Conservation (phyloP, 2,888 invertebrate genomes). For the Melieria crassipennis region DNA sequence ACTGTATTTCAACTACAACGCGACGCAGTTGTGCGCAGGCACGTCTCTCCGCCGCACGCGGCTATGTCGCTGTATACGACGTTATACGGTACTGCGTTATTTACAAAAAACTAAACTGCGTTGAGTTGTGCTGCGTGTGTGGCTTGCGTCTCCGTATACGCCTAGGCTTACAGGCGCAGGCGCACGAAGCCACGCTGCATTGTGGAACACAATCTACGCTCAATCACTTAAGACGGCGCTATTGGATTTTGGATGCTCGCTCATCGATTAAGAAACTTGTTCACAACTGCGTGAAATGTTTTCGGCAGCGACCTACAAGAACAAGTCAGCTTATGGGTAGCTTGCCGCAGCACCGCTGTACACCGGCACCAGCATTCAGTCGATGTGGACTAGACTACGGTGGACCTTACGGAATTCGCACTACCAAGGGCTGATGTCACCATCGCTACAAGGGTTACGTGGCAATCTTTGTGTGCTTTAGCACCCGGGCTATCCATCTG, state of each 20-base stretch:
- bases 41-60: too few species aligned
- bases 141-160: too few species aligned
- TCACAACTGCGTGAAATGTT: conserved; percentile 22
- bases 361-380: neutral
- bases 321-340: conserved; percentile 19
- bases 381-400: conserved; percentile 25
- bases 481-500: conserved; percentile 36
- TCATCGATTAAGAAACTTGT: conserved; percentile 19
- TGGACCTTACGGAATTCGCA: conserved; percentile 32
- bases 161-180: too few species aligned
- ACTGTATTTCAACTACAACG: too few species aligned
- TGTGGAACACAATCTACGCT: neutral
- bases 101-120: too few species aligned
- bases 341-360: conserved; percentile 20
- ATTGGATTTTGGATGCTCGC: conserved; percentile 21
- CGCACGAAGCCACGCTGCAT: neutral
- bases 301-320: neutral
- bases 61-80: too few species aligned
- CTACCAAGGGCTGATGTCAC: conserved; percentile 24
- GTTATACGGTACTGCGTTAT: too few species aligned
- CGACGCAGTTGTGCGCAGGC: too few species aligned
- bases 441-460: conserved; percentile 25
- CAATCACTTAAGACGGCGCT: conserved; percentile 10
- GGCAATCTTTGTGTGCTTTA: conserved; percentile 26
- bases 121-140: too few species aligned